A percentile compares a stretch with the other conserved stretches of the same genome.
phyloP scores from a whole-genome alignment of 2,797 vertebrate genomes.

The Pseudomugil gertrudae region DNA sequence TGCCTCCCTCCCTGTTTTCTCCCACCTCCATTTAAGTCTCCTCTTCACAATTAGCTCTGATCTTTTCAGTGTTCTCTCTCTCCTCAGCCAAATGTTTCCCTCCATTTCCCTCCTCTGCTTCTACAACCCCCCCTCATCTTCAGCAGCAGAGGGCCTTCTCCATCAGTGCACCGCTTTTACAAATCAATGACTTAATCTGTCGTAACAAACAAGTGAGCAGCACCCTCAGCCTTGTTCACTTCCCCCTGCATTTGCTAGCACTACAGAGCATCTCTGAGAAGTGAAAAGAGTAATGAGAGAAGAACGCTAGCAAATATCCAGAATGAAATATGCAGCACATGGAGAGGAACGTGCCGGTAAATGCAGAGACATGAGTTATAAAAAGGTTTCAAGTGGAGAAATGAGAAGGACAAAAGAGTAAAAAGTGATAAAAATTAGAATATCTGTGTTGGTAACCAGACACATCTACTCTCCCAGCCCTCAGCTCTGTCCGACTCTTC shows the following conservation, averaged over 20 bases:
- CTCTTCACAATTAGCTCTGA: slow-evolving; percentile 40
- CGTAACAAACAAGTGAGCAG: slow-evolving; percentile 84
- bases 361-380: not conserved
- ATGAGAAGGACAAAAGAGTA: not conserved
- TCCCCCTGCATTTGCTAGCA: slow-evolving; percentile 36
- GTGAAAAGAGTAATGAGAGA: slow-evolving; percentile 8
- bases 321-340: not conserved
- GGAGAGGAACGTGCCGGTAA: not conserved
- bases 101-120: slow-evolving; percentile 15
- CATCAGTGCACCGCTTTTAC: slow-evolving; percentile 81
- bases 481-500: slow-evolving; percentile 57
- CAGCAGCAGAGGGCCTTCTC: slow-evolving; percentile 72
- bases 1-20: slow-evolving; percentile 38
- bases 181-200: slow-evolving; percentile 86
- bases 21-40: slow-evolving; percentile 51
- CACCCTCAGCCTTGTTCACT: slow-evolving; percentile 57
- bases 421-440: slow-evolving; percentile 32
- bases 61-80: slow-evolving; percentile 26
- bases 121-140: slow-evolving; percentile 22
- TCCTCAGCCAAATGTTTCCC: slow-evolving; percentile 36
- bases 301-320: slow-evolving; percentile 14
- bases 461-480: slow-evolving; percentile 37
- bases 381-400: not conserved
- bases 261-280: slow-evolving; percentile 28
- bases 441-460: slow-evolving; percentile 33